Evolutionary conservation across 2,113 vertebrate species (phyloP), one percentile per base, ranked within the genome.

Genomic region (Poeciliopsis prolifica): DNA sequence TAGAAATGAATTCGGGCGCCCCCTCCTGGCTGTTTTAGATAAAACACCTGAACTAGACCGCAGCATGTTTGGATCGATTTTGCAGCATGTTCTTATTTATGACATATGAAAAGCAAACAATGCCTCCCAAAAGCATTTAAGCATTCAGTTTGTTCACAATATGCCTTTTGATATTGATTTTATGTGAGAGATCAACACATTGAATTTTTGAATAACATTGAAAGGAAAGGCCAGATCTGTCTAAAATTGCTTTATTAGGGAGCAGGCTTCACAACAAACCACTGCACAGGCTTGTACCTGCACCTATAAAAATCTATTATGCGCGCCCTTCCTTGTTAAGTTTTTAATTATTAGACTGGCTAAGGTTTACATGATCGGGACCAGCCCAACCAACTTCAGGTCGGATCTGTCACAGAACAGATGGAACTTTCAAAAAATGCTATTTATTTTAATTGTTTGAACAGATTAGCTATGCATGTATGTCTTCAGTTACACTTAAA

Each of bases 231-330:
- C 35, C 35, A 37, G 35, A 37, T 37, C 35, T 37, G 35, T 12
- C 10, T 37, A 12, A 37, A 37, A 37, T 11, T 12, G 35, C 35
- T 11, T 37, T 37, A 12, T 37, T 37, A 37, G 48, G 74, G 78
- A 79, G 79, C 79, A 60, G 58, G 61, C 71, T 24, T 79, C 68
- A 75, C 44, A 72, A 64, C 61, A 19, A 40, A 76, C 76, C 70
- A 26, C 40, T 79, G 70, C 66, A 67, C 91, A 91, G 78, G 88
- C 78, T 84, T 28, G 31, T 87, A 88, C 88, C 83, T 86, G 88
- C 60, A 63, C 61, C 35, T 54, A 82, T 3, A 37, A 79, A 65
- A 83, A 65, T 54, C 62, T 67, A 58, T 69, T 74, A 71, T 81
- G 84, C 86, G 69, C 65, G 82, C 75, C 70, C 65, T 83, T 80